These are phyloP conservation scores for Galeopsomyia nigrocyanea DNA, from an alignment of 2,888 invertebrate genomes.

Conservation along the genomic window DNA sequence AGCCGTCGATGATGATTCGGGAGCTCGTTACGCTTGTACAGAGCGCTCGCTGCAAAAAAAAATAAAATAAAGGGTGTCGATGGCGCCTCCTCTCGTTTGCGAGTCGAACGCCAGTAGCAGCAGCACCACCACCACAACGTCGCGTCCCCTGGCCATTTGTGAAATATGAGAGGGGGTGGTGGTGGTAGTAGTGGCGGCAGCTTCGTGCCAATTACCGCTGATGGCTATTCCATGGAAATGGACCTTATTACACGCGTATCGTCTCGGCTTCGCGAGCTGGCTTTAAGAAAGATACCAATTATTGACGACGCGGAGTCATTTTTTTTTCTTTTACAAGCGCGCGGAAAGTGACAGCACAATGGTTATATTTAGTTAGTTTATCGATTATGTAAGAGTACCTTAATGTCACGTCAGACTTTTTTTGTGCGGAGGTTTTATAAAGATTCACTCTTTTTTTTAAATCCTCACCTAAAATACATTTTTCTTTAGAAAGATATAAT, in stretches of 20 bases:
- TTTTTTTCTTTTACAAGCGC: conserved; percentile 9
- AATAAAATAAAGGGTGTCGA: conserved; percentile 59
- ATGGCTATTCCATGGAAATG: conserved; percentile 69
- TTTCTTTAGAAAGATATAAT: too few species aligned
- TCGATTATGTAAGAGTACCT: too few species aligned
- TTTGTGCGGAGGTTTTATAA: too few species aligned
- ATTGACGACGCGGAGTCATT: conserved; percentile 31
- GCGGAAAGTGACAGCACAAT: too few species aligned
- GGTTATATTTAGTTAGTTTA: too few species aligned
- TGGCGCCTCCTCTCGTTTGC: conserved; percentile 52
- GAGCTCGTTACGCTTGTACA: conserved; percentile 58
- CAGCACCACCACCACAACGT: conserved; percentile 32
- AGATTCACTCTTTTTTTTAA: too few species aligned
- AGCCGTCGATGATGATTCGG: conserved; percentile 62
- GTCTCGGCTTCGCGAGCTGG: conserved; percentile 2
- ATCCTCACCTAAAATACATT: too few species aligned
- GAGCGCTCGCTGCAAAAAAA: conserved; percentile 54
- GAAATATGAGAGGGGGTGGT: conserved; percentile 63
- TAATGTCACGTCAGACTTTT: too few species aligned
- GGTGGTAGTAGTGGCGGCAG: conserved; percentile 39
- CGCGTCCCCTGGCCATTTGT: conserved; percentile 53
- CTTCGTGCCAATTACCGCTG: conserved; percentile 66
- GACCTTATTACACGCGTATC: conserved; percentile 63
- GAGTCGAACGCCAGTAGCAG: conserved; percentile 55
- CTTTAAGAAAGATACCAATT: conserved; percentile 53